Conservation (phyloP, 2,797 vertebrate species). For the Eospalax fontanierii region DNA sequence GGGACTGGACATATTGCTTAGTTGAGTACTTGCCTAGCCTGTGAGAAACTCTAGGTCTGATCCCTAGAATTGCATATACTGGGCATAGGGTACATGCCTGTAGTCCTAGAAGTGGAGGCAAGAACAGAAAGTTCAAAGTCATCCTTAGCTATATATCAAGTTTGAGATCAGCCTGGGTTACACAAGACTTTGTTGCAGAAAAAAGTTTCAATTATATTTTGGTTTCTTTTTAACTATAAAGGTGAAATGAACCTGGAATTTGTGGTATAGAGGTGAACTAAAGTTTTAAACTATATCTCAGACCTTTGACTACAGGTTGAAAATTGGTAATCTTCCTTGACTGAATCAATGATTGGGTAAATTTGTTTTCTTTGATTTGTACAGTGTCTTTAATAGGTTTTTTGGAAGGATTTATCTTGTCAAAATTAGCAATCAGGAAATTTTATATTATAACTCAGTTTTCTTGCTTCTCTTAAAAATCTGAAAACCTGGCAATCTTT, state of each 20-base stretch:
- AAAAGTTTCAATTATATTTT: neutral
- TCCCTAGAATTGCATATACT: neutral
- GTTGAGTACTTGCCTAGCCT: neutral
- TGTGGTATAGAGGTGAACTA: neutral
- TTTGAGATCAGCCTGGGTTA: neutral
- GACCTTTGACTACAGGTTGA: neutral
- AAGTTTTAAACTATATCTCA: neutral
- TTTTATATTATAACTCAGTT: too few species aligned
- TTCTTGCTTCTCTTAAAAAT: constrained; percentile 21
- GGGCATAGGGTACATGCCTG: neutral
- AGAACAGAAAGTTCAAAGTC: neutral
- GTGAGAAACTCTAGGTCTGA: neutral
- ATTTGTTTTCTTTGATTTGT: constrained; percentile 59
- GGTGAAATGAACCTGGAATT: neutral
- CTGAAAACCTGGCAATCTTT: constrained; percentile 7
- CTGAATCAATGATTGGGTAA: neutral
- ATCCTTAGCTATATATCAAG: neutral
- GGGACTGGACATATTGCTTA: neutral
- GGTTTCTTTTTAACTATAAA: neutral
- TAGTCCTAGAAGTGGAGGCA: neutral
- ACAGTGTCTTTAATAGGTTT: neutral
- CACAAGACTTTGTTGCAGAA: neutral
- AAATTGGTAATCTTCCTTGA: neutral
- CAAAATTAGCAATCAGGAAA: neutral
- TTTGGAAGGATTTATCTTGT: constrained; percentile 46